Evolutionary conservation across 2,888 invertebrate genomes (phyloP), one percentile per base, ranked within the genome.

Genomic region (Pemphredon lugubris): DNA sequence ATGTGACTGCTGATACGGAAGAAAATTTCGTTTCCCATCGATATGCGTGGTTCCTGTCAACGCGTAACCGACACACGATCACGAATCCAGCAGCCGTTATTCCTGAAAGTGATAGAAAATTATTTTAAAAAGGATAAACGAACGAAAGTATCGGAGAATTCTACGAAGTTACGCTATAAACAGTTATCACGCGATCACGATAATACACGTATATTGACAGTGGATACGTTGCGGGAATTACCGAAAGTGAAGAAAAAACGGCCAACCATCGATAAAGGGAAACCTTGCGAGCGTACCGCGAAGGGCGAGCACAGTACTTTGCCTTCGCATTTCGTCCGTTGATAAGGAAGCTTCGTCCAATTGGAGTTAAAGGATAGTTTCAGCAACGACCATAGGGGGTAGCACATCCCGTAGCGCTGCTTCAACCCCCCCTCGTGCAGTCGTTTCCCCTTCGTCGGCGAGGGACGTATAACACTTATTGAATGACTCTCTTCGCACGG

Each of bases 311-410:
- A n/a, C 0, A 20, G 30, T 2, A n/a, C 9, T n/a, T 39, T 7
- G 30, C 20, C 14, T 13, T n/a, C 11, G 4, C 11, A 44, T 58
- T 48, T 48, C 79, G 63, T 45, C 77, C 47, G 79, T 74, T 75
- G 84, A 86, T 86, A 86, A 86, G 80, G 84, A 86, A 86, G 86
- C 71, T 61, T 53, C 59, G 48, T 11, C 48, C 32, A 58, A 55
- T 45, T 50, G 51, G 55, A 47, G 50, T 32, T 72, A 59, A 66
- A 34, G 60, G 57, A 67, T 84, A 86, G 88, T 87, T 87, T 77
- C 74, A 16, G 61, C 59, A 69, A 71, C 75, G 75, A 69, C 83
- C 84, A 82, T 81, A 83, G 86, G 84, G 86, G 87, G 87, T 84
- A 87, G 88, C 87, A 85, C 88, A 54, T 81, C 71, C 65, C 78